Evolutionary conservation across 2,888 invertebrate species (phyloP), one percentile per base, ranked within the genome.

Genomic region (Ctenicera cuprea): DNA sequence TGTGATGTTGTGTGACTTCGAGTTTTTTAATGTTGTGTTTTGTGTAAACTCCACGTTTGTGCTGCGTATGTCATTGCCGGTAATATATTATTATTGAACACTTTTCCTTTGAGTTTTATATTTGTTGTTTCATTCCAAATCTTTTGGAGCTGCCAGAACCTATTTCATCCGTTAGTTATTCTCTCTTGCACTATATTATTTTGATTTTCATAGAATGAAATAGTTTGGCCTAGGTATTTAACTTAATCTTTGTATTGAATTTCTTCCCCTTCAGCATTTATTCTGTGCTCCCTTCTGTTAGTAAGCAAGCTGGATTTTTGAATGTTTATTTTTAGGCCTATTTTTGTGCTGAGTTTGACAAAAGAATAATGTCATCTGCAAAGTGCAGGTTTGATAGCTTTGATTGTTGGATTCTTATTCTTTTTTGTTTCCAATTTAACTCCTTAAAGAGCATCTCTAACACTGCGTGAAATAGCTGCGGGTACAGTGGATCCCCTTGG

Each of bases 181-280:
- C n/a, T 41, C n/a, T 41, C 41, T 41, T 41, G 41, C 11, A 41
- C n/a, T 41, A 41, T 41, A 41, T 41, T 41, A 3, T 41, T 41
- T 41, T 41, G 41, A 3, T 41, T 41, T 12, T 5, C 12, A 8
- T 5, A 41, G 41, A 41, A 41, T 41, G n/a, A 41, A n/a, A 41
- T 41, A 41, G n/a, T 41, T 41, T 41, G 41, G 41, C n/a, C 41
- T 41, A 41, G n/a, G n/a, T 41, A 41, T 41, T 41, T 41, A 12
- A 12, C 33, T 41, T 41, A 8, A 41, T 12, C n/a, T 41, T 41
- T 7, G 41, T 41, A 41, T 41, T 41, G 41, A n/a, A n/a, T n/a
- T n/a, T n/a, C n/a, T n/a, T n/a, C n/a, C n/a, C n/a, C n/a, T n/a
- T n/a, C n/a, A n/a, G n/a, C 41, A 41, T 41, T 8, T 7, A 41